Evolutionary conservation across 2,113 vertebrate species (phyloP).

Genomic region (Saccopteryx bilineata): DNA sequence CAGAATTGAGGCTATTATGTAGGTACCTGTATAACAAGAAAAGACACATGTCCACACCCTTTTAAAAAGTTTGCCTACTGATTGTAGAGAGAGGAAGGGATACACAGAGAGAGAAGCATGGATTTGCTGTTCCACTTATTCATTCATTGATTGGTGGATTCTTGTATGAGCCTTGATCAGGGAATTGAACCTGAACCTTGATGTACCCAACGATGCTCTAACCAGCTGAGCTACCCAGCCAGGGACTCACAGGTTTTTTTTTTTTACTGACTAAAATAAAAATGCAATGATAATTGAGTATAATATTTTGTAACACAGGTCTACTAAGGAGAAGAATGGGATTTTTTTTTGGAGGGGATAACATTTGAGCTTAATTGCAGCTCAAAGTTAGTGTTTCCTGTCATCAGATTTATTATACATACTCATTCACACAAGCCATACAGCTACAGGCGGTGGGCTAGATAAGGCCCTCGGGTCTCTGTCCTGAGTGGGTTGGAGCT

Average conservation of each 20-base stretch:
- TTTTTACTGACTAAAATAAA: not conserved
- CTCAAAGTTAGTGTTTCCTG: not conserved
- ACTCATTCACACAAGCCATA: not conserved
- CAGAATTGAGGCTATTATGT: not conserved
- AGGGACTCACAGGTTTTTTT: too few relatives aligned
- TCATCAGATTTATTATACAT: not conserved
- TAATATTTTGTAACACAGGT: not conserved
- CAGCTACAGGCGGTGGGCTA: not conserved
- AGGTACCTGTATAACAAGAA: not conserved
- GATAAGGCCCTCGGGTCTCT: not conserved
- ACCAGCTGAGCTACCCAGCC: too few relatives aligned
- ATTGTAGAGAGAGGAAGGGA: too few relatives aligned
- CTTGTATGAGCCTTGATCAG: too few relatives aligned
- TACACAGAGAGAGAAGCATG: too few relatives aligned
- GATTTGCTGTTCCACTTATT: too few relatives aligned
- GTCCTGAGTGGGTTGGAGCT: not conserved
- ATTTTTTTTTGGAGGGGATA: not conserved
- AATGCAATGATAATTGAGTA: not conserved
- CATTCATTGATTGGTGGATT: too few relatives aligned
- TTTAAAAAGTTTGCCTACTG: too few relatives aligned
- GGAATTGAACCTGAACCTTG: too few relatives aligned
- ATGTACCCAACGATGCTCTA: too few relatives aligned
- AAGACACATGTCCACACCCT: not conserved
- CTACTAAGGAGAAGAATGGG: not conserved
- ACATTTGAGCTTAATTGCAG: not conserved